A percentile compares a stretch with the other conserved stretches of the same genome.
Evolutionary conservation across 1,140 invertebrate species (phyloP).

Genomic region (Trichomalopsis sarcophagae): DNA sequence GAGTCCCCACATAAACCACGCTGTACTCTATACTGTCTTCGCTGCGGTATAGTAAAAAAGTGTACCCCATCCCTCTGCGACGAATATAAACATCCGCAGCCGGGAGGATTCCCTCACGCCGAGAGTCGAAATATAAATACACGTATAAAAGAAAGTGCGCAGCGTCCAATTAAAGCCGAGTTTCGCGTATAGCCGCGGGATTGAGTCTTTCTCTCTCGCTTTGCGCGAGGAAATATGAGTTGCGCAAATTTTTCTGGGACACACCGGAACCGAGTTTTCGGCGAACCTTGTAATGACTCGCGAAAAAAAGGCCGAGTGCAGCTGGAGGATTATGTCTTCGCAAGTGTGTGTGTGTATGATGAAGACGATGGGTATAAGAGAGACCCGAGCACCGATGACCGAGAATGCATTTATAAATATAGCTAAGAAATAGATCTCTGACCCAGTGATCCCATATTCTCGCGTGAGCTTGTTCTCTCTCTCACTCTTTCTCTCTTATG

Average conservation of each 20-base stretch:
- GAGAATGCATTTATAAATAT: constrained; percentile 49
- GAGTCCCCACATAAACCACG: no score
- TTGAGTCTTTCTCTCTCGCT: neutral
- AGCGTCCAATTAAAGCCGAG: constrained; percentile 33
- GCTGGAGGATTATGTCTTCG: no score
- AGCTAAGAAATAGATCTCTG: constrained; percentile 44
- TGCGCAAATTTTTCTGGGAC: neutral
- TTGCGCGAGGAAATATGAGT: neutral
- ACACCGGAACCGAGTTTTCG: neutral
- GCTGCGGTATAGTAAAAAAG: neutral
- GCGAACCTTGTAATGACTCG: neutral
- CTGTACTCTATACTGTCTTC: neutral
- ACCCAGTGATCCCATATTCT: constrained; percentile 49
- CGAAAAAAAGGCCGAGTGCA: constrained; percentile 12
- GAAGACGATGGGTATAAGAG: neutral
- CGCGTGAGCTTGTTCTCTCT: neutral
- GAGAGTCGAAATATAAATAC: constrained; percentile 4
- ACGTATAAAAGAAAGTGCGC: constrained; percentile 27
- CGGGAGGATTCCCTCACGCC: constrained; percentile 16
- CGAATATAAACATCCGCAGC: constrained; percentile 5
- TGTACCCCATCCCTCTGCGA: neutral
- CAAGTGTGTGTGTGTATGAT: no score
- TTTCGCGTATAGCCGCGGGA: neutral
- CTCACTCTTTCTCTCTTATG: neutral
- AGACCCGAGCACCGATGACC: constrained; percentile 33